Conservation (phyloP, 2,888 invertebrate species). For the Aphelenchoides bicaudatus region DNA sequence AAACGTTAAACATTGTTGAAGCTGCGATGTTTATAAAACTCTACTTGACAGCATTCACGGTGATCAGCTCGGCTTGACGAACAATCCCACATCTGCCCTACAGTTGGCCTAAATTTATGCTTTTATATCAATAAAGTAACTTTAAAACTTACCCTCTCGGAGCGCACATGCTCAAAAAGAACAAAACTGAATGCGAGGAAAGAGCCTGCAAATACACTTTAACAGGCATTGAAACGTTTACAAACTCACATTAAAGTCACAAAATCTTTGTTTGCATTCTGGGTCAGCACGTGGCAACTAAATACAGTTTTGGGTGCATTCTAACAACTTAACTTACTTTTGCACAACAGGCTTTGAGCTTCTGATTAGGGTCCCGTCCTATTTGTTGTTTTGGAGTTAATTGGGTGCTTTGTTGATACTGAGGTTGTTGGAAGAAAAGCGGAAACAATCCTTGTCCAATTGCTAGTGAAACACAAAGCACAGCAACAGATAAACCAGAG, state of each 20-base stretch:
- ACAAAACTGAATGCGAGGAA: conserved; percentile 43
- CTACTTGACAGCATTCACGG: conserved; percentile 40
- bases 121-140: too few relatives aligned
- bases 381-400: conserved; percentile 28
- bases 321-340: too few relatives aligned
- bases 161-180: conserved; percentile 51
- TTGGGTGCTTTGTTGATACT: conserved; percentile 6
- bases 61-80: conserved; percentile 56
- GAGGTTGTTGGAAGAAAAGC: conserved; percentile 18
- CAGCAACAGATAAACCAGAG: not conserved
- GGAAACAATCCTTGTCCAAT: conserved; percentile 27
- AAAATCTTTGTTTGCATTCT: conserved; percentile 54
- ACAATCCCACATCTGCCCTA: conserved; percentile 60
- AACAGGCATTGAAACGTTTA: conserved; percentile 27
- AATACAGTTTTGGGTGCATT: too few relatives aligned
- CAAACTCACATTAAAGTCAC: conserved; percentile 55
- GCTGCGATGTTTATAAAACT: not conserved
- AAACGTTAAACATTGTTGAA: not conserved
- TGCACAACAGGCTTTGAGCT: conserved; percentile 53
- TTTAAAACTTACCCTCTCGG: too few relatives aligned
- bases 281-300: conserved; percentile 55
- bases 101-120: too few relatives aligned
- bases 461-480: not conserved
- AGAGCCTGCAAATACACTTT: not conserved
- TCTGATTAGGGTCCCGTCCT: conserved; percentile 45